Percentiles rank a stretch among this genome's conserved stretches.
Conservation (phyloP, 1,140 invertebrate species). For the Amyelois transitella region DNA sequence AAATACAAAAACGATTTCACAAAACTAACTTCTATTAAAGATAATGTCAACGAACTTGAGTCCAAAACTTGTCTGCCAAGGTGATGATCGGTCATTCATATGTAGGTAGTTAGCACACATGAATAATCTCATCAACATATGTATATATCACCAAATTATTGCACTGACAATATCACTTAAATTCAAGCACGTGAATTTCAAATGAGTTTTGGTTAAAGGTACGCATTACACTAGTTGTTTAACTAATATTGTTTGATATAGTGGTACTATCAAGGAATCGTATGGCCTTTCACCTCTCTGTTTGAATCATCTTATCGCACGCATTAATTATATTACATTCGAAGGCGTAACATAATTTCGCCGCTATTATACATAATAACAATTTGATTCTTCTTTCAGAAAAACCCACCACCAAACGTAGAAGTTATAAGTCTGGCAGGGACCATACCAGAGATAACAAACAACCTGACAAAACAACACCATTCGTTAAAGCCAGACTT, state of each 20-base stretch:
- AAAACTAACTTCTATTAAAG: not conserved
- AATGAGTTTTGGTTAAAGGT: not conserved
- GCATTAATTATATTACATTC: conserved; percentile 19
- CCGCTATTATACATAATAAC: not conserved
- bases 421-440: conserved; percentile 65
- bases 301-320: conserved; percentile 16
- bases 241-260: not conserved
- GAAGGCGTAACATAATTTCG: not conserved
- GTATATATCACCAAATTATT: too few species aligned
- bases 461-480: conserved; percentile 60
- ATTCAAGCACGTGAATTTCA: not conserved
- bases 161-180: not conserved
- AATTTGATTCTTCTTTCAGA: conserved; percentile 45
- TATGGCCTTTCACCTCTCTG: conserved; percentile 15
- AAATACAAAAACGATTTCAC: not conserved
- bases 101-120: not conserved
- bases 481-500: conserved; percentile 56
- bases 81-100: not conserved
- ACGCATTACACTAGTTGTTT: not conserved
- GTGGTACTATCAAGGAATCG: not conserved
- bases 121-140: not conserved
- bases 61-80: not conserved
- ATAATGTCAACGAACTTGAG: not conserved
- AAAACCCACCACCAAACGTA: conserved; percentile 55
- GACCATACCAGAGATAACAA: conserved; percentile 66